Evolutionary conservation across 2,797 vertebrate species (phyloP), one percentile per base, ranked within the genome.

Genomic region (Sebastolobus alascanus): DNA sequence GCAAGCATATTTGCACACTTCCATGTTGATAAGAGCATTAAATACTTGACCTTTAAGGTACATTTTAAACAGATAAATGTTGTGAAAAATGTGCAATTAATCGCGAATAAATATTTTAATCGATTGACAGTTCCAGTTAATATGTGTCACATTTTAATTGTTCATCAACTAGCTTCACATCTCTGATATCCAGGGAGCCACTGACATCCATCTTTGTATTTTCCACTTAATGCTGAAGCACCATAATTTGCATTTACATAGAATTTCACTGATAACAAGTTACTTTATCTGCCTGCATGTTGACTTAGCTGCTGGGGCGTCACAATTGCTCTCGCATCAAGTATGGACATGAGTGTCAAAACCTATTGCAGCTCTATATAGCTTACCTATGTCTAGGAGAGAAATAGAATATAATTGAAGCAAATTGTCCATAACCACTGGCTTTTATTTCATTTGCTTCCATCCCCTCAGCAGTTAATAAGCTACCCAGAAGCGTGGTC

Each of bases 371-470:
- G n/a, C 22, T 20, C 27, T 71, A 33, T 40, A 22, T 50, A 50
- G 46, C 0, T 1, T 31, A 52, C 52, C 35, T 70, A 31, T n/a
- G 4, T 55, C 40, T 61, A 22, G 71, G 43, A 2, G 1, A 18
- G 10, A 69, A 71, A 77, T 20, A 52, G 58, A 35, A 50, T 50
- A 1, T 50, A 50, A 50, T 50, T 9, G 46, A 65, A 75, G 63
- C 18, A 73, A 75, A 82, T 82, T 40, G 75, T 77, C 65, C 50
- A 40, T 31, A 75, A 87, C 58, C 22, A 72, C 59, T 25, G 20
- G n/a, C 61, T 86, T 82, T 77, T 75, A 68, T 77, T 76, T 55
- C 1, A 84, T 80, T 65, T 70, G 18, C 16, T 37, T 78, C 64
- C 27, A 77, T 73, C 27, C 61, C 3, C 52, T 73, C 20, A 31